A percentile compares a stretch with the other conserved stretches of the same genome.
phyloP scores from a whole-genome alignment of 1,140 invertebrate genomes.

The Pemphigus obesinymphae region DNA sequence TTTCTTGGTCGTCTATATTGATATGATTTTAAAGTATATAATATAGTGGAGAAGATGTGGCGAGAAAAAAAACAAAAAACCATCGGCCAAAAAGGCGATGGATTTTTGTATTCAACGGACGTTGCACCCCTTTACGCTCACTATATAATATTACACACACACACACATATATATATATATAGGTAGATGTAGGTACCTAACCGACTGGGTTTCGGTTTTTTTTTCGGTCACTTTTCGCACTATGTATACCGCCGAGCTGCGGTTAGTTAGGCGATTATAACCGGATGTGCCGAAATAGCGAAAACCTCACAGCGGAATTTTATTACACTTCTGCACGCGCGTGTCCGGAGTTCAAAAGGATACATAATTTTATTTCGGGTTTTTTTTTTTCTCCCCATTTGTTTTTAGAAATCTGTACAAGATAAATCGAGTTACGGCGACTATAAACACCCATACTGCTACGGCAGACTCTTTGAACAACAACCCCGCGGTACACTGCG shows the following conservation, averaged over 20 bases:
- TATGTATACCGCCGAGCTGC: background rate
- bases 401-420: background rate
- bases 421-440: background rate
- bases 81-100: background rate
- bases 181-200: too few relatives aligned
- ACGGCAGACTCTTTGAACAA: background rate
- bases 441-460: too few relatives aligned
- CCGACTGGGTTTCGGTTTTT: background rate
- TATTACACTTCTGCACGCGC: constrained; percentile 7
- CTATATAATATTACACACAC: too few relatives aligned
- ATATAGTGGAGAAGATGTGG: too few relatives aligned
- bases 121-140: too few relatives aligned
- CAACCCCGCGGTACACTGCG: too few relatives aligned
- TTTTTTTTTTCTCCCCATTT: background rate
- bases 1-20: background rate
- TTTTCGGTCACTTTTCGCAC: background rate
- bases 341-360: constrained; percentile 2
- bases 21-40: constrained; percentile 23
- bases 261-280: constrained; percentile 24
- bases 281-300: background rate
- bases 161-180: too few relatives aligned
- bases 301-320: background rate
- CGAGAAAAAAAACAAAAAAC: background rate
- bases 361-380: background rate
- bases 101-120: constrained; percentile 19